Percentiles rank a stretch among this genome's conserved stretches.
Evolutionary conservation across 2,888 invertebrate genomes (phyloP).

Genomic region (Cheilosia soror): DNA sequence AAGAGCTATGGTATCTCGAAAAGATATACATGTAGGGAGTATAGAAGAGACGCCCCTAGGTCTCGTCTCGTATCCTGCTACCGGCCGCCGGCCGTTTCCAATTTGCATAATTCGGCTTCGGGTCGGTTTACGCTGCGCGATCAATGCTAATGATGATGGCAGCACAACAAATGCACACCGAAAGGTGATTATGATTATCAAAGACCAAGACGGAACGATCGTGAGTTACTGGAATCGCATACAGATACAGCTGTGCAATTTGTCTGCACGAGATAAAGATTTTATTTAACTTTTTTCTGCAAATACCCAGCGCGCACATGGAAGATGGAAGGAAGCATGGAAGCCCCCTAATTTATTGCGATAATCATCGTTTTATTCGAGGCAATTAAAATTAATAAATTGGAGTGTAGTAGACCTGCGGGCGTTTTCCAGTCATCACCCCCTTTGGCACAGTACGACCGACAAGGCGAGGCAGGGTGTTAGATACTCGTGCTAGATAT

Average conservation of each 20-base stretch:
- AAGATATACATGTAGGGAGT: conserved; percentile 12
- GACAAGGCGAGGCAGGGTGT: neutral
- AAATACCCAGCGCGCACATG: conserved; percentile 3
- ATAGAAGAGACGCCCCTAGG: conserved; percentile 59
- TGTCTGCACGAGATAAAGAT: conserved; percentile 73
- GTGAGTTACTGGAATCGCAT: conserved; percentile 70
- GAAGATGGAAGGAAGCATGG: conserved; percentile 3
- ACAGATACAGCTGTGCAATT: conserved; percentile 71
- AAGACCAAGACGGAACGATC: conserved; percentile 49
- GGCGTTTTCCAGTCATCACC: conserved; percentile 32
- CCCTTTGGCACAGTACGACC: neutral
- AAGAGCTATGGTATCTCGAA: neutral
- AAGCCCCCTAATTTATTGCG: conserved; percentile 64
- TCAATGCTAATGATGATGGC: conserved; percentile 46
- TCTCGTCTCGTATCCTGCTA: conserved; percentile 63
- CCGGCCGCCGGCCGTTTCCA: conserved; percentile 27
- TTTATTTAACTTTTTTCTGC: neutral
- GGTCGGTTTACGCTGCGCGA: conserved; percentile 19
- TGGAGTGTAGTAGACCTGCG: conserved; percentile 66
- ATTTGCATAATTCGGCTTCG: conserved; percentile 71
- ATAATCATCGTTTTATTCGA: conserved; percentile 75
- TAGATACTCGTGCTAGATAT: conserved; percentile 20
- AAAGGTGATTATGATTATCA: conserved; percentile 61
- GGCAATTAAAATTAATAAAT: conserved; percentile 82
- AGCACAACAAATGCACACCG: conserved; percentile 41